Evolutionary conservation across 92 coral and sea anemone genomes (phyloP).

Genomic region (Parazoanthus atlanticus): DNA sequence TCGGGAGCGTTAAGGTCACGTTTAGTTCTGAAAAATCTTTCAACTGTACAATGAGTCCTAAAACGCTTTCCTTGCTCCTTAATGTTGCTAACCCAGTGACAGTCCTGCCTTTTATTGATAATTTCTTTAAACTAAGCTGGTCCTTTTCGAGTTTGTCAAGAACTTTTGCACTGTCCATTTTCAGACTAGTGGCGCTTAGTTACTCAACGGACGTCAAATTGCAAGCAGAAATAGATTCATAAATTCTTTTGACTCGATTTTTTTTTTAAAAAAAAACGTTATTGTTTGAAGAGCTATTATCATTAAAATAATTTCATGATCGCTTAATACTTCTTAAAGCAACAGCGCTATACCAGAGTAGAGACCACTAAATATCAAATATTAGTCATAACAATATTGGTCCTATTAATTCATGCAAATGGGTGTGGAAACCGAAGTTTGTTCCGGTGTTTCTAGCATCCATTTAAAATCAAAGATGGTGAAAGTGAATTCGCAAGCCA

Average conservation of each 20-base stretch:
- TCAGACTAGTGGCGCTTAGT: too few relatives aligned
- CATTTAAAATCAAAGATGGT: neutral
- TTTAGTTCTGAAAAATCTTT: too few relatives aligned
- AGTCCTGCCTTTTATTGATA: too few relatives aligned
- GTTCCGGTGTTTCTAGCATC: neutral
- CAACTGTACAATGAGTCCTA: neutral
- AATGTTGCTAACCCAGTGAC: too few relatives aligned
- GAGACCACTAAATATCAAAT: neutral
- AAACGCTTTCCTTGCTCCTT: too few relatives aligned
- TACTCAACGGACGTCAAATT: too few relatives aligned
- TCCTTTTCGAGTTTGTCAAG: too few relatives aligned
- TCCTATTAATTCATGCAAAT: too few relatives aligned
- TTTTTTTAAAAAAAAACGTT: too few relatives aligned
- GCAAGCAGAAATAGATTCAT: too few relatives aligned
- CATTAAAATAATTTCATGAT: neutral
- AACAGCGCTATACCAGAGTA: neutral
- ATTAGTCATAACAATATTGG: neutral
- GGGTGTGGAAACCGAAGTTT: neutral
- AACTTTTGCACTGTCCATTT: too few relatives aligned
- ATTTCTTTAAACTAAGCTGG: too few relatives aligned
- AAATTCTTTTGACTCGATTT: neutral
- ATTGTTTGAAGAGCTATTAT: neutral
- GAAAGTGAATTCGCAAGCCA: neutral
- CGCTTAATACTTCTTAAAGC: neutral
- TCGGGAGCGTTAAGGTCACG: neutral